Base-by-base conservation (phyloP, 2,888 invertebrate genomes). In the Yponomeuta plumbellus region DNA sequence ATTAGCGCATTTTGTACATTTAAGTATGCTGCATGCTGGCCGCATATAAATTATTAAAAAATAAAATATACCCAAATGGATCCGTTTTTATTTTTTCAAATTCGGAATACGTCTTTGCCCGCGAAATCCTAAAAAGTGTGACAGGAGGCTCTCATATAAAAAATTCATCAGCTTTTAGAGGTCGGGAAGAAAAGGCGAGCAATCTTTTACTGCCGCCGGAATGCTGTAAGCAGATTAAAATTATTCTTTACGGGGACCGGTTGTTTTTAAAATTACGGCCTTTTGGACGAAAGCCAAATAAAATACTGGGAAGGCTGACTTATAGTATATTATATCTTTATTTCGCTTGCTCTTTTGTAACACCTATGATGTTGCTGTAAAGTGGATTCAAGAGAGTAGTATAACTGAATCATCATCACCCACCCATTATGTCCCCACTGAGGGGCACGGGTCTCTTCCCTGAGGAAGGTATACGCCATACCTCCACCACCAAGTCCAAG, bases 171-270 rank as follows among this genome's bases (percentile, higher is more conserved):
- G 11, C 23, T 22, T 59, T 23, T 22, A 23, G 23, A 23, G 22
- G 22, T 23, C 59, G 21, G 44, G 13, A 1, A 58, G 21, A 23
- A 21, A 23, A 22, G 34, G 22, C 59, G 21, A 8, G 59, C 21
- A 13, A 59, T 59, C 21, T 59, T 52, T 59, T 22, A 59, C 22
- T 59, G 11, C 59, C 22, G 21, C 59, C 21, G 59, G 11, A 59
- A 22, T 59, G 21, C 59, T 22, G 22, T 21, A 59, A 59, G 59
- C 59, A 59, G 59, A 59, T 59, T 22, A 59, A 59, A 59, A 20
- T 22, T 59, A 59, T 59, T 59, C 59, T 59, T 59, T 59, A 52
- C 17, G 44, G 44, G 17, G 44, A 17, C 44, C 44, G 17, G 44
- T 52, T 17, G 44, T 52, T 52, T 34, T 52, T 52, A 52, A 52